Conservation (phyloP, 2,113 vertebrate genomes). For the Xenopus borealis region DNA sequence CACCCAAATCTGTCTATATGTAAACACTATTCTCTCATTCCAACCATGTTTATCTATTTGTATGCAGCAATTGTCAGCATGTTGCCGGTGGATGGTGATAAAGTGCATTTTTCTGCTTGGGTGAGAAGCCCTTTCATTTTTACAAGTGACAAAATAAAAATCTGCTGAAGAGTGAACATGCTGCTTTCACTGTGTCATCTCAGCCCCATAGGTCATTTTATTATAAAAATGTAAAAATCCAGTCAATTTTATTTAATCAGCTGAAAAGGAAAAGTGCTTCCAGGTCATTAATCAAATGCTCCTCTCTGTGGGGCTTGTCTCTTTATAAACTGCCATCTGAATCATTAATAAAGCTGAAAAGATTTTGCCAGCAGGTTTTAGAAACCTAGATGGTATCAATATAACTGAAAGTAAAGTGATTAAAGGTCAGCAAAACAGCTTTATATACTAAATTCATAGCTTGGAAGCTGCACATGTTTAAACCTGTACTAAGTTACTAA, state of each 20-base stretch:
- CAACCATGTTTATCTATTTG: slow-evolving; percentile 67
- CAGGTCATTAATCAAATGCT: slow-evolving; percentile 91
- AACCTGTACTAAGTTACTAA: neutral
- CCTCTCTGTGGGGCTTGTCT: slow-evolving; percentile 80
- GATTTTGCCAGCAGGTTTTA: slow-evolving; percentile 70
- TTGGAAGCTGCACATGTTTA: slow-evolving; percentile 46
- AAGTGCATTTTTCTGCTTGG: slow-evolving; percentile 90
- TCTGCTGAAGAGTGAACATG: slow-evolving; percentile 81
- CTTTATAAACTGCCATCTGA: slow-evolving; percentile 79
- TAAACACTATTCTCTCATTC: slow-evolving; percentile 66
- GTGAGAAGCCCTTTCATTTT: slow-evolving; percentile 80
- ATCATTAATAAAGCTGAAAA: slow-evolving; percentile 81
- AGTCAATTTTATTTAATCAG: slow-evolving; percentile 97
- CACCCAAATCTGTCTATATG: slow-evolving; percentile 68
- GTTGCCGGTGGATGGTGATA: slow-evolving; percentile 77
- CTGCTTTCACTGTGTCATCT: slow-evolving; percentile 84
- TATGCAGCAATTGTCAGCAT: slow-evolving; percentile 75
- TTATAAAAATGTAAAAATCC: slow-evolving; percentile 95
- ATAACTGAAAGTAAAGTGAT: slow-evolving; percentile 71
- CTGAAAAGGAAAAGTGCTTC: slow-evolving; percentile 94
- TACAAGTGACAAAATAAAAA: slow-evolving; percentile 86
- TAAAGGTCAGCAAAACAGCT: slow-evolving; percentile 67
- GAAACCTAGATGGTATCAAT: slow-evolving; percentile 70
- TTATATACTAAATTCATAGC: slow-evolving; percentile 53
- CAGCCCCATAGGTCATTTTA: slow-evolving; percentile 85